Conservation (phyloP, 2,888 invertebrate species). For the Stegophylla sp. region DNA sequence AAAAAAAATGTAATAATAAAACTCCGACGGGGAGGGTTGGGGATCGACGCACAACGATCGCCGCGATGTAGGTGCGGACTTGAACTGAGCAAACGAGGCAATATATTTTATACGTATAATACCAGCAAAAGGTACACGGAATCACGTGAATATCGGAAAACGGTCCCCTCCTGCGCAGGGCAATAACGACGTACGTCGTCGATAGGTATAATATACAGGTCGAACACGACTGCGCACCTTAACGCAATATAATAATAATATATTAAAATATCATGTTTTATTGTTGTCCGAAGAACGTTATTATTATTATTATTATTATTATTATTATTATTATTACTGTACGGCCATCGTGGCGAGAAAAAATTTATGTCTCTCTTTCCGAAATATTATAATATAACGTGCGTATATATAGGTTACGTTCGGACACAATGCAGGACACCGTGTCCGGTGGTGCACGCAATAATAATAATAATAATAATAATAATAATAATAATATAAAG, state of each 20-base stretch:
- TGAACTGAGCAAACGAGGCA: not conserved
- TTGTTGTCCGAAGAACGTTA: not conserved
- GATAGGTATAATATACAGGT: not conserved
- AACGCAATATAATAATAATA: not conserved
- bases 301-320: too few relatives aligned
- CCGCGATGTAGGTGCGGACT: not conserved
- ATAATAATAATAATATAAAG: not conserved
- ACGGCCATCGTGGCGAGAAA: not conserved
- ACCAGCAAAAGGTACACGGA: slow-evolving; percentile 42
- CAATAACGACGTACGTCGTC: too few relatives aligned
- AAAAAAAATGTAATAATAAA: not conserved
- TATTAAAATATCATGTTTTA: too few relatives aligned
- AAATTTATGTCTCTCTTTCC: not conserved
- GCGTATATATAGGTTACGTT: not conserved
- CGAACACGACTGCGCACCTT: not conserved
- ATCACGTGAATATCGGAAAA: slow-evolving; percentile 38
- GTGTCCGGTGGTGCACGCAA: not conserved
- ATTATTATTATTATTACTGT: not conserved
- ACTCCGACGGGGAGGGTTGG: slow-evolving; percentile 2
- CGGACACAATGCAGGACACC: not conserved
- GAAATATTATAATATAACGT: not conserved
- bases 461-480: not conserved
- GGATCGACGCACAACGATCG: slow-evolving; percentile 28
- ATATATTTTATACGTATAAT: not conserved
- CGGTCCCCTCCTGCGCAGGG: not conserved